Evolutionary conservation across 2,888 invertebrate genomes (phyloP), one percentile per base, ranked within the genome.

Genomic region (Agonopterix alstromeriana): DNA sequence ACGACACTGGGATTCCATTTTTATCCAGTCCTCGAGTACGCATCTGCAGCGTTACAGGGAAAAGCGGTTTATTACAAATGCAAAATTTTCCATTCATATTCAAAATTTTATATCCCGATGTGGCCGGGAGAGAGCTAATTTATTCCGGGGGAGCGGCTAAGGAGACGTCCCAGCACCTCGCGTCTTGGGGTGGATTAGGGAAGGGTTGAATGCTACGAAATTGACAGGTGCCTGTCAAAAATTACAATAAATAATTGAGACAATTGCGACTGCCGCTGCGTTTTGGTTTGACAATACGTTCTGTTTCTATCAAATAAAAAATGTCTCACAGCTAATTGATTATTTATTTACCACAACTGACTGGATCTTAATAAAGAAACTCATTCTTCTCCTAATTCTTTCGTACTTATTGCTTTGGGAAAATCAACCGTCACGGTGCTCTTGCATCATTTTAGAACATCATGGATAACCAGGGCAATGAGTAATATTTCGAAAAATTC

Each of bases 41-140:
- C 85, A 86, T 85, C 86, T 84, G 87, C 80, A 79, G 73, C 73
- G 63, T 70, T 71, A 82, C 77, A 72, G 71, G 78, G 77, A 85
- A 90, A 91, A 90, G 90, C 90, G 91, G 90, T 93, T 94, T 92
- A 94, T 94, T 93, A 93, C 91, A 91, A 91, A 94, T 94, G 94
- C 93, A 93, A 94, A 94, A 94, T 93, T 92, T 92, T 91, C 93
- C 93, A 94, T 94, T 94, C 94, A 94, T 94, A 94, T 94, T 94
- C 94, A 94, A 94, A 94, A 94, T 94, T 94, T 94, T 94, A 94
- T 94, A 94, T 93, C 93, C 92, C 92, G 78, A 90, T 90, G 91
- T 91, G 89, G 85, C 77, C 78, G 83, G 90, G 90, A 91, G 89
- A 90, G 87, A 90, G 91, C 93, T 93, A 93, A 93, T 93, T 93